phyloP scores from a whole-genome alignment of 1,140 invertebrate species.

The Drosophila auraria region DNA sequence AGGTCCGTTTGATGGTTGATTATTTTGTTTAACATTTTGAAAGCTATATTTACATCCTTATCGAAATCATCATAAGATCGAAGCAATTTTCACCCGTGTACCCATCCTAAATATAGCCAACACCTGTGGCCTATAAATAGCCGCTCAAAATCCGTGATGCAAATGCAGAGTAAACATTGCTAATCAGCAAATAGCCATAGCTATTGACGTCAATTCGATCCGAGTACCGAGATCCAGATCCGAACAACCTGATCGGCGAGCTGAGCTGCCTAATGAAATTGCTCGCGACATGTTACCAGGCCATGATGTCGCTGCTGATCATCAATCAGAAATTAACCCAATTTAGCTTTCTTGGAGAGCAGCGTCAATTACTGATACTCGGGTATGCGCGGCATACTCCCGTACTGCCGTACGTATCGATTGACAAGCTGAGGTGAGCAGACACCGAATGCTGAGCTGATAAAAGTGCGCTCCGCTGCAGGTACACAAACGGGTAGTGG shows the following conservation, averaged over 20 bases:
- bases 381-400: background rate
- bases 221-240: slow-evolving; percentile 15
- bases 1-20: no score
- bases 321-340: slow-evolving; percentile 69
- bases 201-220: slow-evolving; percentile 43
- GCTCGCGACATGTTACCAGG: slow-evolving; percentile 43
- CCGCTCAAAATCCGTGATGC: slow-evolving; percentile 33
- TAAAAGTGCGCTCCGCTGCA: slow-evolving; percentile 36
- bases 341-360: slow-evolving; percentile 49
- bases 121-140: slow-evolving; percentile 38
- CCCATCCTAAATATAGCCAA: slow-evolving; percentile 9
- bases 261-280: slow-evolving; percentile 54
- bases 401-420: slow-evolving; percentile 6
- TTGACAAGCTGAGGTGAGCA: slow-evolving; percentile 37
- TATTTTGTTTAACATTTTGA: no score
- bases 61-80: no score
- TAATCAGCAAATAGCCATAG: slow-evolving; percentile 2
- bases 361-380: slow-evolving; percentile 33
- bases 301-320: slow-evolving; percentile 38
- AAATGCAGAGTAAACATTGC: slow-evolving; percentile 21
- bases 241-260: slow-evolving; percentile 38
- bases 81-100: background rate
- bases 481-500: slow-evolving; percentile 13
- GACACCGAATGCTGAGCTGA: slow-evolving; percentile 58
- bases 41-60: no score